A percentile compares a stretch with the other conserved stretches of the same genome.
These are phyloP conservation scores for Noctilio leporinus DNA, from an alignment of 2,113 vertebrate species.

Conservation along the genomic window DNA sequence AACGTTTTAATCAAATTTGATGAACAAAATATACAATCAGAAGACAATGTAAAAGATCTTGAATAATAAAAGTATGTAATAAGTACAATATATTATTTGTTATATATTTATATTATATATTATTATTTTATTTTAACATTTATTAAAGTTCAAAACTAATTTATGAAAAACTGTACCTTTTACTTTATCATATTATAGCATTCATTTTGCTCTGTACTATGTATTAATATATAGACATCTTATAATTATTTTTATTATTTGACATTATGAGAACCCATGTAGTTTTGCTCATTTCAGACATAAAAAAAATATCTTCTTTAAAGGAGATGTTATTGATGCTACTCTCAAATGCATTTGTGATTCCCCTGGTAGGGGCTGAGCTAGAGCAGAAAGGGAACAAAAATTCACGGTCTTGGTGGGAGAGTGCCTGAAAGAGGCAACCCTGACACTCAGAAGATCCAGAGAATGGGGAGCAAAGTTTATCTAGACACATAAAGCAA, in stretches of 20 bases:
- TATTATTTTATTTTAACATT: not conserved
- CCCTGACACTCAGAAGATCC: rapidly evolving
- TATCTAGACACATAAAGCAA: not conserved
- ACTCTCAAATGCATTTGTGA: not conserved
- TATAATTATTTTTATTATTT: not conserved
- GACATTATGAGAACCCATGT: not conserved
- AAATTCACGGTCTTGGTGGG: not conserved
- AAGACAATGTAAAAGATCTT: not conserved
- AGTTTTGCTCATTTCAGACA: not conserved
- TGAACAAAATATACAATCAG: not conserved
- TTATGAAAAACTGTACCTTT: not conserved
- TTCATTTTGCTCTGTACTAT: not conserved
- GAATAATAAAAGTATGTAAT: not conserved
- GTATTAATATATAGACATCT: not conserved
- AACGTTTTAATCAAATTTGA: not conserved
- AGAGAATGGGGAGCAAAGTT: not conserved
- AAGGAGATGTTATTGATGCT: not conserved
- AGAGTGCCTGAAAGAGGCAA: not conserved
- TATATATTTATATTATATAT: not conserved
- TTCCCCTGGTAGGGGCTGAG: not conserved
- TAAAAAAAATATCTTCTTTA: not conserved
- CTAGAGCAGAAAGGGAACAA: not conserved
- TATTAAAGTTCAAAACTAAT: not conserved
- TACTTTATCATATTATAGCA: not conserved
- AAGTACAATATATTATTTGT: not conserved